These are phyloP conservation scores for Nymphalis c-album DNA, from an alignment of 2,888 invertebrate genomes.

Conservation along the genomic window DNA sequence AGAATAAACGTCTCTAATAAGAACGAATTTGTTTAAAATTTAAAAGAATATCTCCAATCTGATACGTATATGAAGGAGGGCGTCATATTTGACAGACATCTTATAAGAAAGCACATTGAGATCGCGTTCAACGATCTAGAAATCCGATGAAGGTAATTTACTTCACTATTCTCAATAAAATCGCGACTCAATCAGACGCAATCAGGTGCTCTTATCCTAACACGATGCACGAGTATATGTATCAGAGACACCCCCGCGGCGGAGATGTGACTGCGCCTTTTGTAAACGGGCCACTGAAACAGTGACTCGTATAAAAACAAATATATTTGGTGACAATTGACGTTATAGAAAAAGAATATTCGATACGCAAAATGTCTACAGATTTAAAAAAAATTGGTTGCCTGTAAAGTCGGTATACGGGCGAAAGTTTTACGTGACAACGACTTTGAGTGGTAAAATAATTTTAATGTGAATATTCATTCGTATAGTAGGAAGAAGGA, in stretches of 20 bases:
- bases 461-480: too few relatives aligned
- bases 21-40: neutral
- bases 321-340: neutral
- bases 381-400: too few relatives aligned
- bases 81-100: neutral
- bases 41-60: too few relatives aligned
- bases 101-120: neutral
- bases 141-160: conserved; percentile 12
- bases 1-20: neutral
- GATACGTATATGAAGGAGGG: neutral
- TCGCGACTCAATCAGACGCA: conserved; percentile 65
- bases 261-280: conserved; percentile 54
- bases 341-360: neutral
- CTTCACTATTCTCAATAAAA: conserved; percentile 53
- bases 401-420: too few relatives aligned
- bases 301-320: conserved; percentile 17
- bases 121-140: conserved; percentile 7
- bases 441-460: too few relatives aligned
- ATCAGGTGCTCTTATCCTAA: conserved; percentile 73
- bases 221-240: conserved; percentile 35
- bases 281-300: conserved; percentile 47
- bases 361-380: neutral
- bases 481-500: too few relatives aligned
- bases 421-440: too few relatives aligned
- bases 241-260: conserved; percentile 45